These are phyloP conservation scores for Enteromius unitaeniatus DNA, from an alignment of 2,797 vertebrate species.

Conservation along the genomic window DNA sequence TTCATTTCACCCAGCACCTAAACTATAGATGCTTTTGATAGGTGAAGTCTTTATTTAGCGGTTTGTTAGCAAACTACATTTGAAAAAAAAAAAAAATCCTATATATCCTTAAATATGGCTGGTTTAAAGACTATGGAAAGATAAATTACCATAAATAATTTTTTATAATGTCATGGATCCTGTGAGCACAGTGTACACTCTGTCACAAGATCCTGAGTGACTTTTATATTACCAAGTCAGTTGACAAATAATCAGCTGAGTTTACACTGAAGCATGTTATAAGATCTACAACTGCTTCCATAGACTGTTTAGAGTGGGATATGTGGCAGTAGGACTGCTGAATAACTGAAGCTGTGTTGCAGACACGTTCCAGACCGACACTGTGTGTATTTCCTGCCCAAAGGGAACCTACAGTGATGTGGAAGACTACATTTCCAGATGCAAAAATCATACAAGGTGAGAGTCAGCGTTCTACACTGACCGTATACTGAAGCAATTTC, in stretches of 20 bases:
- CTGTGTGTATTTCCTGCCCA: slow-evolving; percentile 65
- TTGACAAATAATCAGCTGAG: not conserved
- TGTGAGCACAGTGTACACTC: not conserved
- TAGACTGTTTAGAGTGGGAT: not conserved
- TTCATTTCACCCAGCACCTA: not conserved
- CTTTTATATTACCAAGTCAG: not conserved
- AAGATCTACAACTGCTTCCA: not conserved
- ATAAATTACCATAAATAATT: too few species aligned
- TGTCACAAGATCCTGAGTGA: not conserved
- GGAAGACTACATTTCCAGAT: slow-evolving; percentile 64
- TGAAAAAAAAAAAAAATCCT: not conserved
- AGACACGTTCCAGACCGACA: slow-evolving; percentile 62
- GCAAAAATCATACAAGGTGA: slow-evolving; percentile 69
- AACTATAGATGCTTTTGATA: not conserved
- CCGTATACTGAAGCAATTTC: not conserved
- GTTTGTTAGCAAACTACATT: not conserved
- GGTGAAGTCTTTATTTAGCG: not conserved
- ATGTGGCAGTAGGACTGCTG: not conserved
- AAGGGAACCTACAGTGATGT: slow-evolving; percentile 70
- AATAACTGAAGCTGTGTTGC: slow-evolving; percentile 22
- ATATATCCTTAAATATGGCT: not conserved
- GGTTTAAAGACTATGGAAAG: not conserved
- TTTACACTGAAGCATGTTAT: not conserved
- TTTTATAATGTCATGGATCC: too few species aligned
- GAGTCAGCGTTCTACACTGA: not conserved